Conservation (phyloP, 2,113 vertebrate species). For the Varanus salvator region DNA sequence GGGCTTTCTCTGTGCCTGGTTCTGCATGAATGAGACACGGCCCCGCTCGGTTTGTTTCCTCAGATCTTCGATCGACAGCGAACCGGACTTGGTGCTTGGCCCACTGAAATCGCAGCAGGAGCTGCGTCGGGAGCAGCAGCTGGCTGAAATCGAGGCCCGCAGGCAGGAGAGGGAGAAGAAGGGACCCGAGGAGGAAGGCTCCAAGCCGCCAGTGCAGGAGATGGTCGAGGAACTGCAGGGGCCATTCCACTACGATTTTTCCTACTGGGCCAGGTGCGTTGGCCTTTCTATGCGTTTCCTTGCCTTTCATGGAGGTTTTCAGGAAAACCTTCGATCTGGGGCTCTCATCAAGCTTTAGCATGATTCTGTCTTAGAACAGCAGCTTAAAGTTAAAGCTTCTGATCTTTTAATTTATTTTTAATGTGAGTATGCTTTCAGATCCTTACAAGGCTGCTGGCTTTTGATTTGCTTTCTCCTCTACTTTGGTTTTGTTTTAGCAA, state of each 20-base stretch:
- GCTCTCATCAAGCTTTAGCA: too few relatives aligned
- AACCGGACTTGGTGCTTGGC: slow-evolving; percentile 94
- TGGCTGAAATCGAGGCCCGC: slow-evolving; percentile 89
- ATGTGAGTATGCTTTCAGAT: too few relatives aligned
- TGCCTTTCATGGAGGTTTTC: not conserved
- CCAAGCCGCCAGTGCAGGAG: slow-evolving; percentile 85
- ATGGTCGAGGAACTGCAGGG: slow-evolving; percentile 90
- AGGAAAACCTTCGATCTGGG: not conserved
- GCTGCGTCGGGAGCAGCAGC: slow-evolving; percentile 90
- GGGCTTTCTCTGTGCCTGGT: too few relatives aligned
- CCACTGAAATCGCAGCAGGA: slow-evolving; percentile 91
- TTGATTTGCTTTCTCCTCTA: too few relatives aligned
- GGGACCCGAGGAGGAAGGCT: slow-evolving; percentile 77
- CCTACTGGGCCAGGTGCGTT: slow-evolving; percentile 94
- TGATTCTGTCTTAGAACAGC: not conserved
- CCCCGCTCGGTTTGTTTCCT: not conserved
- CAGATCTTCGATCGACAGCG: slow-evolving; percentile 97
- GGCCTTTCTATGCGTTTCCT: not conserved
- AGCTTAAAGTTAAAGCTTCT: not conserved
- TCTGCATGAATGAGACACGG: too few relatives aligned
- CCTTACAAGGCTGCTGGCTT: too few relatives aligned
- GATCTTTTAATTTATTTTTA: not conserved
- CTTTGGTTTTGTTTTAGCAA: too few relatives aligned
- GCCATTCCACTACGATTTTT: slow-evolving; percentile 95
- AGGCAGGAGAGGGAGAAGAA: slow-evolving; percentile 89